These are phyloP conservation scores for Agrotis puta DNA, from an alignment of 2,888 invertebrate genomes.

Conservation along the genomic window DNA sequence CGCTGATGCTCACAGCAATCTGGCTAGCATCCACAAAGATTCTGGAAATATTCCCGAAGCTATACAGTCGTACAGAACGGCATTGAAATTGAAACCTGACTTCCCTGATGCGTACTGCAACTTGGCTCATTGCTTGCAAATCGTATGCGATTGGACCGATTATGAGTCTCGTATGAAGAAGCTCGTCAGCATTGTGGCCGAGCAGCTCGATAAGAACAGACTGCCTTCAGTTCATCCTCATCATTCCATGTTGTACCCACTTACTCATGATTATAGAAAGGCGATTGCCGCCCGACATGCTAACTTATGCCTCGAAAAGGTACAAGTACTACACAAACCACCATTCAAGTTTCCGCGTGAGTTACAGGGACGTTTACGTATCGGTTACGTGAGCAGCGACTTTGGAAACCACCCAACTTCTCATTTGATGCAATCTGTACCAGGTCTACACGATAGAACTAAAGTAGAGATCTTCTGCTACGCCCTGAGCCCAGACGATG, in stretches of 20 bases:
- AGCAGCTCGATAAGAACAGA: slow-evolving; percentile 98
- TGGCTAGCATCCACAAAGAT: slow-evolving; percentile 99
- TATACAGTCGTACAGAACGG: slow-evolving; percentile 99
- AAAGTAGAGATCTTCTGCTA: slow-evolving; percentile 98
- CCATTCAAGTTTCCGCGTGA: slow-evolving; percentile 95
- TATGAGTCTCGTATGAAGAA: slow-evolving; percentile 99
- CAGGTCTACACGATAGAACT: slow-evolving; percentile 96
- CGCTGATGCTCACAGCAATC: slow-evolving; percentile 99
- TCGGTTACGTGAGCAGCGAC: slow-evolving; percentile 99
- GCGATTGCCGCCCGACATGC: slow-evolving; percentile 99
- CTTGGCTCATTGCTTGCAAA: slow-evolving; percentile 99
- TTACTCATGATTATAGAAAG: slow-evolving; percentile 98
- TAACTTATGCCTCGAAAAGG: slow-evolving; percentile 99
- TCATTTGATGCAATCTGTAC: slow-evolving; percentile 99
- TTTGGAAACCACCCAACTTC: slow-evolving; percentile 99
- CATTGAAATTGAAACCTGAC: slow-evolving; percentile 99
- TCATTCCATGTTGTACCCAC: slow-evolving; percentile 99
- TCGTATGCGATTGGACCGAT: slow-evolving; percentile 99
- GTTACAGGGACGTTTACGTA: slow-evolving; percentile 93
- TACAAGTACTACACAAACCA: slow-evolving; percentile 97
- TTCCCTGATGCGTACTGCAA: slow-evolving; percentile 99
- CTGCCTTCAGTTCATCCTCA: slow-evolving; percentile 99
- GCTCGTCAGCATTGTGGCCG: slow-evolving; percentile 98
- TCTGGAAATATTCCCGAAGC: slow-evolving; percentile 99
- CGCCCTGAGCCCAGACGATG: slow-evolving; percentile 98